Evolutionary conservation across 2,113 vertebrate genomes (phyloP).

Genomic region (Menidia beryllina): DNA sequence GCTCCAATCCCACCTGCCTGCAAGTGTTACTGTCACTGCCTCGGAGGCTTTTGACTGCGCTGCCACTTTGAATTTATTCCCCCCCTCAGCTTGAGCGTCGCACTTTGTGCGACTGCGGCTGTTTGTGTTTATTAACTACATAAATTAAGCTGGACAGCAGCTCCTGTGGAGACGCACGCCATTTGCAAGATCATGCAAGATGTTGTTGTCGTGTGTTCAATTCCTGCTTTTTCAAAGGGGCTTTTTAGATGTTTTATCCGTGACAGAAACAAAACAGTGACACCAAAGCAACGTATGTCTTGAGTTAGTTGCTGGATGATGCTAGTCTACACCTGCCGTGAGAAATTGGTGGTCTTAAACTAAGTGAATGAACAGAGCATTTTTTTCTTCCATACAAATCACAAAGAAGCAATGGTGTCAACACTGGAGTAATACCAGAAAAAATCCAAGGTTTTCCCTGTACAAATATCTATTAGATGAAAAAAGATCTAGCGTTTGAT

Average conservation of each 20-base stretch:
- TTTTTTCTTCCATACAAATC: neutral
- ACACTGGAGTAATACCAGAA: no score
- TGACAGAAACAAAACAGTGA: neutral
- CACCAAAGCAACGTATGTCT: neutral
- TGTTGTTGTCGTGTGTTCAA: neutral
- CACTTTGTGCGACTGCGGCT: constrained; percentile 19
- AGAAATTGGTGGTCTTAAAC: neutral
- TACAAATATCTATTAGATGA: no score
- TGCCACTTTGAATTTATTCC: constrained; percentile 63
- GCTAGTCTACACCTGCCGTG: neutral
- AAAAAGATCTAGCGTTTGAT: no score
- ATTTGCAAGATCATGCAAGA: constrained; percentile 11
- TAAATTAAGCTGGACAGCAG: constrained; percentile 14
- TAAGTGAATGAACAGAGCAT: neutral
- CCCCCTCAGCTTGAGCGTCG: constrained; percentile 36
- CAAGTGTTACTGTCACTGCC: constrained; percentile 64
- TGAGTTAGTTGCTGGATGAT: neutral
- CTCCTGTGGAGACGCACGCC: constrained; percentile 5
- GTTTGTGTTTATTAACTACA: constrained; percentile 15
- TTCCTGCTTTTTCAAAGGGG: constrained; percentile 5
- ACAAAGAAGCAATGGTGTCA: no score
- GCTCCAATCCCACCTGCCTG: constrained; percentile 65
- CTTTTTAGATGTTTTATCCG: neutral
- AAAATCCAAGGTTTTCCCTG: no score
- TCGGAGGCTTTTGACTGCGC: constrained; percentile 64